Evolutionary conservation across 2,888 invertebrate species (phyloP).

Genomic region (Stictocephala bisonia): DNA sequence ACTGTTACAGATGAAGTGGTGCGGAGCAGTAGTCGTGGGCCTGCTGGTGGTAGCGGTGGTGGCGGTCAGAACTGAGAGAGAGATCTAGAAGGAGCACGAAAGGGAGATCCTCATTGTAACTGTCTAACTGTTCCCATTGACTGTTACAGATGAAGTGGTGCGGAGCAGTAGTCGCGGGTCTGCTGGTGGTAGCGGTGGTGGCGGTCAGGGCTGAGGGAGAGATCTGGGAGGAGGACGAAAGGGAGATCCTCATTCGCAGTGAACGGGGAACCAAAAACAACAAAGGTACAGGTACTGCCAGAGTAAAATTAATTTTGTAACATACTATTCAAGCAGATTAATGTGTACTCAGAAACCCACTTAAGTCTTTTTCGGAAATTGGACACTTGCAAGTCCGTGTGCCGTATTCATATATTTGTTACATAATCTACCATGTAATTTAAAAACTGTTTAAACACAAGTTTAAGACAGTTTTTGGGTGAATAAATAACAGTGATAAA

Average conservation of each 20-base stretch:
- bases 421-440: no score
- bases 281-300: conserved; percentile 66
- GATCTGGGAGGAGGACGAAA: conserved; percentile 83
- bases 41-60: conserved; percentile 66
- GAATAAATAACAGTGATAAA: no score
- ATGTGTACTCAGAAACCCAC: no score
- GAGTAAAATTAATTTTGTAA: no score
- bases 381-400: no score
- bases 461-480: no score
- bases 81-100: conserved; percentile 83
- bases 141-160: conserved; percentile 57
- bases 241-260: conserved; percentile 82
- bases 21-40: conserved; percentile 51
- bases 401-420: no score
- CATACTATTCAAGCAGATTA: no score
- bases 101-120: conserved; percentile 84
- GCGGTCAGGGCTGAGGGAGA: conserved; percentile 73
- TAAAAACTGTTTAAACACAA: no score
- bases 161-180: conserved; percentile 51
- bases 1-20: conserved; percentile 57
- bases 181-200: conserved; percentile 66
- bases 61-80: conserved; percentile 72
- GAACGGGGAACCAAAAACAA: conserved; percentile 83
- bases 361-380: no score
- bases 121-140: no score